phyloP scores from a whole-genome alignment of 2,797 vertebrate genomes.

The Danio jaintianensis region DNA sequence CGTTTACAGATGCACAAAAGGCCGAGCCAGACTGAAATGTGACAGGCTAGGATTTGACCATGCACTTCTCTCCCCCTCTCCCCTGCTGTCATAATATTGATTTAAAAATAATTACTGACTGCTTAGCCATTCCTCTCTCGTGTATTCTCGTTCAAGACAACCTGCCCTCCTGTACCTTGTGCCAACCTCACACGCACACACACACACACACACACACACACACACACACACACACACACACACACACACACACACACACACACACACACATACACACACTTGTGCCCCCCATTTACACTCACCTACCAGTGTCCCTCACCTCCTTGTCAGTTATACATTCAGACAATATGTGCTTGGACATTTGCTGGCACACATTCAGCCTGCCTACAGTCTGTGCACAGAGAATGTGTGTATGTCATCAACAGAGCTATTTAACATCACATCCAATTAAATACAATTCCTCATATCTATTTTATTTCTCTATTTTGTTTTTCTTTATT shows the following conservation, averaged over 20 bases:
- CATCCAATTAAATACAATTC: conserved; percentile 4
- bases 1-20: conserved; percentile 49
- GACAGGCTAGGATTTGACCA: conserved; percentile 59
- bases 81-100: conserved; percentile 64
- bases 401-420: background rate
- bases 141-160: conserved; percentile 22
- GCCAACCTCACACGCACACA: conserved; percentile 18
- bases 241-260: too few species aligned
- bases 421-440: background rate
- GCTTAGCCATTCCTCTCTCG: conserved; percentile 61
- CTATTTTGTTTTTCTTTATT: background rate
- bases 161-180: conserved; percentile 24
- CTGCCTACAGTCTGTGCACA: background rate
- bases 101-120: conserved; percentile 66
- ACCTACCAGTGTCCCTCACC: conserved; percentile 21
- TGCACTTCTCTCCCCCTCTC: conserved; percentile 34
- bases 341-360: conserved; percentile 27
- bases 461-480: too few species aligned
- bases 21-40: conserved; percentile 54
- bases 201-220: too few species aligned
- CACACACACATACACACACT: too few species aligned
- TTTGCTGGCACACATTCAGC: conserved; percentile 29
- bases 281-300: conserved; percentile 10
- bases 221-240: too few species aligned
- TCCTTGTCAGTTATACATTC: conserved; percentile 46